Evolutionary conservation across 2,888 invertebrate species (phyloP), one percentile per base, ranked within the genome.

Genomic region (Capitulum mitella): DNA sequence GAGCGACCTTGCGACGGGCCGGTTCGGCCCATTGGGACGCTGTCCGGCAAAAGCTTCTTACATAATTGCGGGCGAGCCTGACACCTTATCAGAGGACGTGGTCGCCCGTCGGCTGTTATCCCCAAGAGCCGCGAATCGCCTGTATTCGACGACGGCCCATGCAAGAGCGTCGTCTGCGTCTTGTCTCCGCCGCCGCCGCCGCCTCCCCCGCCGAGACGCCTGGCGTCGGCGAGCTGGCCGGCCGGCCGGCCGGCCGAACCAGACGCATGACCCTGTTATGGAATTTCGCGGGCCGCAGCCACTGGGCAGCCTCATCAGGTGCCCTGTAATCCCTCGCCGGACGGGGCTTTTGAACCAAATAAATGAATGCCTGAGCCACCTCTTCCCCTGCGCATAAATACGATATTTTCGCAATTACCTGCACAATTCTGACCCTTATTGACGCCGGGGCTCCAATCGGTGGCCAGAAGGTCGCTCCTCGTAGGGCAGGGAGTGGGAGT

Each of bases 391-490:
- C 70, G 70, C 70, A 40, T 70, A 40, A 70, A 37, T 70, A 37
- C 70, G 70, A 40, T 40, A 37, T 40, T 70, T 40, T 70, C 37
- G 37, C 37, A 70, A 70, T 70, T 40, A 70, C 70, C 37, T 6
- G 16, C 37, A 22, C 70, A 37, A 70, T 70, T 70, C 70, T 70
- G 70, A 70, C 70, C 70, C 70, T 70, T 70, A 70, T 26, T 37
- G 70, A 40, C 70, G 70, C 22, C 2, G 8, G 70, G 37, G 10
- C 8, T 26, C 26, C 37, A 40, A 34, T 26, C 22, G 37, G 10
- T 37, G n/a, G 26, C 70, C 10, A 40, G 70, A 70, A 22, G 70
- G 70, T 70, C 70, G 70, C 37, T 40, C 19, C 40, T 19, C 40
- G 6, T 37, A 22, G 26, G 40, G 26, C 37, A 12, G 22, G 6